These are phyloP conservation scores for Ectobius pallidus DNA, from an alignment of 2,888 invertebrate species.

Conservation along the genomic window DNA sequence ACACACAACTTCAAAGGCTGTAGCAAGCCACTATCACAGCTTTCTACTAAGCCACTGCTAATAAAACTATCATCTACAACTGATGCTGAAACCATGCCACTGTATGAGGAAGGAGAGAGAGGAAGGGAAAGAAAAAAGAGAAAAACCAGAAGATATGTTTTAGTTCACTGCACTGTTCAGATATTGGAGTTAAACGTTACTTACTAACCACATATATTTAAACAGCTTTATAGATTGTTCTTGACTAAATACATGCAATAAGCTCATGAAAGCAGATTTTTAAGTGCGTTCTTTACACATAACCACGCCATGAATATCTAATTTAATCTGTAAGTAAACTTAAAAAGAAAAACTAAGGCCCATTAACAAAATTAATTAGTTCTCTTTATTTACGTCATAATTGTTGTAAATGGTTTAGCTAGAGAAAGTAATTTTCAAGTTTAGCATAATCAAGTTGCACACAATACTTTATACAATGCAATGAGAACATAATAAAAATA, in stretches of 20 bases:
- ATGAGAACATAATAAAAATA: too few relatives aligned
- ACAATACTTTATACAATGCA: too few relatives aligned
- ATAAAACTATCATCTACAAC: conserved; percentile 30
- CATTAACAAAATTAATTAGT: too few relatives aligned
- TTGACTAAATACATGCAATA: background rate
- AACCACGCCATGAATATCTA: too few relatives aligned
- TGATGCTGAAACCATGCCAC: conserved; percentile 36
- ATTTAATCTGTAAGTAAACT: too few relatives aligned
- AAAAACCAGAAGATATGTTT: conserved; percentile 40
- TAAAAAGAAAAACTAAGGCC: too few relatives aligned
- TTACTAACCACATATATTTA: too few relatives aligned
- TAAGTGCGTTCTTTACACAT: too few relatives aligned
- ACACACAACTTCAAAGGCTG: conserved; percentile 29
- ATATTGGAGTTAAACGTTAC: background rate
- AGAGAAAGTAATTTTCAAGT: too few relatives aligned
- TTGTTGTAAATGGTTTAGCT: too few relatives aligned
- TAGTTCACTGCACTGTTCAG: conserved; percentile 32
- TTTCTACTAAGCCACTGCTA: conserved; percentile 29
- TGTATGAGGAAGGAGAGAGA: conserved; percentile 5
- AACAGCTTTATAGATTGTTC: conserved; percentile 3
- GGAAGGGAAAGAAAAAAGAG: conserved; percentile 33
- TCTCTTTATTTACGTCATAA: too few relatives aligned
- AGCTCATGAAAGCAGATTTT: background rate
- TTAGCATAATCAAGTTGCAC: too few relatives aligned
- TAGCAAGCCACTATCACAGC: conserved; percentile 16